These are phyloP conservation scores for Craseonycteris thonglongyai DNA, from an alignment of 2,113 vertebrate species.

Conservation along the genomic window DNA sequence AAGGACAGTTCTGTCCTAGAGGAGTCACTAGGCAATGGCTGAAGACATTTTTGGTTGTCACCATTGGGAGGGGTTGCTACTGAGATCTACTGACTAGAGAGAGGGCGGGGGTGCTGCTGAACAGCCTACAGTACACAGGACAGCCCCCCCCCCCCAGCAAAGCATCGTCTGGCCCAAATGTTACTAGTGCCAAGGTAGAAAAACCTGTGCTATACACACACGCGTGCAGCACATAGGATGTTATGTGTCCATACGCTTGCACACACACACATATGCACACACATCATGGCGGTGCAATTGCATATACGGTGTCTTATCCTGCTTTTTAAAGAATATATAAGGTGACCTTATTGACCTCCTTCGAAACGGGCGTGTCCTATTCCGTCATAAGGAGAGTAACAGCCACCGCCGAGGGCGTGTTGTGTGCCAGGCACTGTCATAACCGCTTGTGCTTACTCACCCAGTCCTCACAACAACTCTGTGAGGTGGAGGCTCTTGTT, in stretches of 20 bases:
- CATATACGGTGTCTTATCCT: fast-evolving
- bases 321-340: neutral
- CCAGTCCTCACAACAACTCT: neutral
- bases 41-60: neutral
- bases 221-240: no score
- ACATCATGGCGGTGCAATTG: neutral
- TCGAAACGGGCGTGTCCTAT: fast-evolving
- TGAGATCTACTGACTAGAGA: neutral
- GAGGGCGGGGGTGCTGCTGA: neutral
- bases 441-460: neutral
- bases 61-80: fast-evolving
- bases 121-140: neutral
- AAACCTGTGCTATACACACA: neutral
- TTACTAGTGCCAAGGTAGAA: neutral
- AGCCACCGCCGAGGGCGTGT: fast-evolving
- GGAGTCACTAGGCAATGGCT: neutral
- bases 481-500: fast-evolving
- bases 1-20: neutral
- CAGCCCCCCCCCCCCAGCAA: neutral
- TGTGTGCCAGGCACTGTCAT: neutral
- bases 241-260: fast-evolving
- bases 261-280: neutral
- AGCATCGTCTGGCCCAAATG: neutral
- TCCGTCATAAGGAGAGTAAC: no score
- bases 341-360: fast-evolving